These are phyloP conservation scores for Neoscelio sp. DNA, from an alignment of 2,888 invertebrate genomes.

Conservation along the genomic window DNA sequence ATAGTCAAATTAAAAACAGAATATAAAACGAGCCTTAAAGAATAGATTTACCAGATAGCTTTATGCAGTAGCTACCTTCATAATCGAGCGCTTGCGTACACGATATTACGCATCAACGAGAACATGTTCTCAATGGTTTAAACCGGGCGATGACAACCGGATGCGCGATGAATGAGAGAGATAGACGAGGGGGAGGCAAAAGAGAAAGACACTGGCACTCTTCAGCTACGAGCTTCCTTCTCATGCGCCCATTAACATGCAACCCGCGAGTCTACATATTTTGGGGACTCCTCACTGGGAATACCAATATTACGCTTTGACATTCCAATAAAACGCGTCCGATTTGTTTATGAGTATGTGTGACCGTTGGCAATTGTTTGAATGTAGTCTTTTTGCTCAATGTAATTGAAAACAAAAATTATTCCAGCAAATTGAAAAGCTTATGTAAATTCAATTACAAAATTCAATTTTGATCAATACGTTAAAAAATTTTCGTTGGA, in stretches of 20 bases:
- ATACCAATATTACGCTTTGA: constrained; percentile 83
- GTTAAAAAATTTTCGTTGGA: constrained; percentile 28
- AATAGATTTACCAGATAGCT: no score
- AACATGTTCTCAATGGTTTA: constrained; percentile 71
- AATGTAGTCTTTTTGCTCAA: constrained; percentile 54
- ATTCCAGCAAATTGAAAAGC: constrained; percentile 53
- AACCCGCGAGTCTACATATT: constrained; percentile 82
- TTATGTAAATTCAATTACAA: constrained; percentile 55
- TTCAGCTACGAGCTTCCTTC: constrained; percentile 72
- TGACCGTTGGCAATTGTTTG: constrained; percentile 71
- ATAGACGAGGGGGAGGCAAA: constrained; percentile 70
- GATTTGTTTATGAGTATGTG: constrained; percentile 83
- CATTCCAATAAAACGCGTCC: constrained; percentile 83
- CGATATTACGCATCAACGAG: constrained; percentile 36
- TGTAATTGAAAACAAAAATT: constrained; percentile 65
- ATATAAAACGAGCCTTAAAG: no score
- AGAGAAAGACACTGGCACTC: constrained; percentile 73
- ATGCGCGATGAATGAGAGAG: constrained; percentile 75
- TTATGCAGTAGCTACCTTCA: not conserved
- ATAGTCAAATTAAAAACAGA: no score
- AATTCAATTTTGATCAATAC: constrained; percentile 52
- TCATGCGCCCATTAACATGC: constrained; percentile 80
- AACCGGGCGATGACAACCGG: constrained; percentile 81
- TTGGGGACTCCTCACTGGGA: constrained; percentile 81
- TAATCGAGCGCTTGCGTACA: not conserved